These are phyloP conservation scores for Nothobranchius furzeri DNA, from an alignment of 2,113 vertebrate genomes.

Conservation along the genomic window DNA sequence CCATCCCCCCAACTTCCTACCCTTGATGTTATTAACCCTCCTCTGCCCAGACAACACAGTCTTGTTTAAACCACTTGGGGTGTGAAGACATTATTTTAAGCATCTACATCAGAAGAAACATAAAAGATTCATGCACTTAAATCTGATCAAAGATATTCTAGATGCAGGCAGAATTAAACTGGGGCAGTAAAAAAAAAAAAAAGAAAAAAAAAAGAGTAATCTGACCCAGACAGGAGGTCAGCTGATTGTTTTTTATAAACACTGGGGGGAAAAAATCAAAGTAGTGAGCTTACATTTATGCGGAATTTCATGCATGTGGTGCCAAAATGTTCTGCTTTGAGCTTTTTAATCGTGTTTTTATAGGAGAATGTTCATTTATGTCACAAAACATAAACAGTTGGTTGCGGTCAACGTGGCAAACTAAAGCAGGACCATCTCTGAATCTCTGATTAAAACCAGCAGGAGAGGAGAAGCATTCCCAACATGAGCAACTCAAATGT, in stretches of 20 bases:
- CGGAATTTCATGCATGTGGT: not conserved
- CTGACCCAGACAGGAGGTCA: not conserved
- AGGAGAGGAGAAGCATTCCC: slow-evolving; percentile 5
- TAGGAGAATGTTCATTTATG: slow-evolving; percentile 11
- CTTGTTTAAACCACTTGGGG: slow-evolving; percentile 37
- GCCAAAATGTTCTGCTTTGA: not conserved
- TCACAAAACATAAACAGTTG: slow-evolving; percentile 13
- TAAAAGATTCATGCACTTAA: slow-evolving; percentile 14
- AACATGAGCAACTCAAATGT: not conserved
- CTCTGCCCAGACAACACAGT: slow-evolving; percentile 52
- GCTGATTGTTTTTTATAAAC: not conserved
- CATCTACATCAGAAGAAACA: slow-evolving; percentile 16
- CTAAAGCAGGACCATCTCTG: slow-evolving; percentile 15
- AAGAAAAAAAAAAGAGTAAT: not conserved
- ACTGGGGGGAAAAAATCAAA: not conserved
- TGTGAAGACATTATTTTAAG: slow-evolving; percentile 15
- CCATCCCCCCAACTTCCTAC: slow-evolving; percentile 63
- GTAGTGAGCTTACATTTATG: not conserved
- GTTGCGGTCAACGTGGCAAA: slow-evolving; percentile 24
- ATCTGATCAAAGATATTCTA: slow-evolving; percentile 20
- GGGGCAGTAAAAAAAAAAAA: not conserved
- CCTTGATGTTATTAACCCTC: slow-evolving; percentile 66
- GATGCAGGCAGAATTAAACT: not conserved
- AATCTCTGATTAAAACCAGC: slow-evolving; percentile 43
- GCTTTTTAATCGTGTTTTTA: slow-evolving; percentile 6